A percentile compares a stretch with the other conserved stretches of the same genome.
These are phyloP conservation scores for Aporophyla lueneburgensis DNA, from an alignment of 2,888 invertebrate genomes.

Conservation along the genomic window DNA sequence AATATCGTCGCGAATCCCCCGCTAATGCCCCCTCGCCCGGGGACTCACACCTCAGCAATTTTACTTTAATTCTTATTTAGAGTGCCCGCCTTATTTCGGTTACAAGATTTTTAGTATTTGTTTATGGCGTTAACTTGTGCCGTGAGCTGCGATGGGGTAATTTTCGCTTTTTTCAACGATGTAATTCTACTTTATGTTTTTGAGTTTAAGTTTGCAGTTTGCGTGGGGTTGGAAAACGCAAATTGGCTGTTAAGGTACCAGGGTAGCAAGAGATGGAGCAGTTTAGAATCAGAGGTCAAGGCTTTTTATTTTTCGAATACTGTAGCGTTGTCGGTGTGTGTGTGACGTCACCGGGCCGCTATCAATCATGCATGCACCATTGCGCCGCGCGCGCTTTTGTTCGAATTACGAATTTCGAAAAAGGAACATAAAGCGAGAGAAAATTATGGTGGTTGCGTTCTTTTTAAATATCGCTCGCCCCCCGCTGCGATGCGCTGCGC, in stretches of 20 bases:
- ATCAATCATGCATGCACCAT: conserved; percentile 90
- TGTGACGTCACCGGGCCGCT: conserved; percentile 85
- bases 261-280: conserved; percentile 64
- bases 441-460: conserved; percentile 86
- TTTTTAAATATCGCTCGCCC: conserved; percentile 83
- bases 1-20: conserved; percentile 86
- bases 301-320: conserved; percentile 82
- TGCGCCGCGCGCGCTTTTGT: conserved; percentile 89
- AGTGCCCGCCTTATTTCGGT: conserved; percentile 89
- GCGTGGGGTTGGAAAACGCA: conserved; percentile 76
- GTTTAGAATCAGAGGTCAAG: conserved; percentile 83
- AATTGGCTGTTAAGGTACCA: conserved; percentile 78
- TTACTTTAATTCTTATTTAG: conserved; percentile 91
- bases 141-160: conserved; percentile 81
- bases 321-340: conserved; percentile 76
- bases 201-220: conserved; percentile 74
- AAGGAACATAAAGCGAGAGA: conserved; percentile 85
- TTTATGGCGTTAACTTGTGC: conserved; percentile 87
- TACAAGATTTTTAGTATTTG: conserved; percentile 91
- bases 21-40: conserved; percentile 81
- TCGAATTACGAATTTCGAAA: conserved; percentile 89
- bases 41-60: conserved; percentile 90
- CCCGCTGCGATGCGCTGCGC: conserved; percentile 78
- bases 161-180: conserved; percentile 83
- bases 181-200: conserved; percentile 81